Conservation (phyloP, 2,888 invertebrate species). For the Thyatira batis region DNA sequence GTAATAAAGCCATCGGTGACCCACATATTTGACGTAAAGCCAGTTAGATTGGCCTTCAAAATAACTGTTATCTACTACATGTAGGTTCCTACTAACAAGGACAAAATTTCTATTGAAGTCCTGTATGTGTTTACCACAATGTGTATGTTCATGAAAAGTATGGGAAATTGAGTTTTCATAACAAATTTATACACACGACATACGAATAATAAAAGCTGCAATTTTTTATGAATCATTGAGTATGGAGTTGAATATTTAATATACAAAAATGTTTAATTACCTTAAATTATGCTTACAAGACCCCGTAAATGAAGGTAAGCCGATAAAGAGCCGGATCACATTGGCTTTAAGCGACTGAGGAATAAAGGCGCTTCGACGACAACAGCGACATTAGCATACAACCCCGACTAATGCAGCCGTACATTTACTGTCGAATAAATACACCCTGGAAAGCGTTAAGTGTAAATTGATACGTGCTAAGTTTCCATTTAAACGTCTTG, state of each 20-base stretch:
- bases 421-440: conserved; percentile 18
- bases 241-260: not conserved
- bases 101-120: not conserved
- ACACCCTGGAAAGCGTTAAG: conserved; percentile 13
- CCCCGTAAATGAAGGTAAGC: conserved; percentile 30
- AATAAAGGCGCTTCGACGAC: conserved; percentile 10
- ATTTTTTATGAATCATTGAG: not conserved
- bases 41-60: not conserved
- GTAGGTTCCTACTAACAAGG: not conserved
- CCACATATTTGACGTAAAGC: not conserved
- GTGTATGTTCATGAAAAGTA: not conserved
- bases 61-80: not conserved
- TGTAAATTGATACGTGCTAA: not conserved
- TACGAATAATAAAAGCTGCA: not conserved
- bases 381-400: conserved; percentile 9
- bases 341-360: conserved; percentile 21
- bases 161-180: not conserved
- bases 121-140: not conserved
- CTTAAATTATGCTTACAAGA: conserved; percentile 18
- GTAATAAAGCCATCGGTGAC: not conserved
- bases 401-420: conserved; percentile 13
- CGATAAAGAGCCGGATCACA: conserved; percentile 25
- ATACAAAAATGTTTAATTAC: conserved; percentile 7
- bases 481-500: not conserved
- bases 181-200: not conserved